These are phyloP conservation scores for Montipora efflorescens DNA, from an alignment of 64 coral and sea anemone species.

Conservation along the genomic window DNA sequence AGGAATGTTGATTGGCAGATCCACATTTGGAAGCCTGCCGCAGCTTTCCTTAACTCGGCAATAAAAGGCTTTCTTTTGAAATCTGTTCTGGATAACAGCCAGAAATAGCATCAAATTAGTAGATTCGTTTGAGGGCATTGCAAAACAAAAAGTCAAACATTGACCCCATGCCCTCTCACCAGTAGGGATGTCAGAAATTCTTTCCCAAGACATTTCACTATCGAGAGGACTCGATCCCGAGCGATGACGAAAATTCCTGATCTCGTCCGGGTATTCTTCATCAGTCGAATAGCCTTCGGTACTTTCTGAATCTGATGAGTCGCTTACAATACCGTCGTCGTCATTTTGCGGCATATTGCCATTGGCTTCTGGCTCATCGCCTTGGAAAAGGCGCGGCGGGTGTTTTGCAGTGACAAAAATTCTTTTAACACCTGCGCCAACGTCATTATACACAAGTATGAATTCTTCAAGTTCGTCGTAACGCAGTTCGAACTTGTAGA, in stretches of 20 bases:
- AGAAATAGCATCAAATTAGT: constrained; percentile 2
- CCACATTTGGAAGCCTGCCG: constrained; percentile 1
- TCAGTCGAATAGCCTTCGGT: constrained; percentile 27
- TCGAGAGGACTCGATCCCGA: no score
- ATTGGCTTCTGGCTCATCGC: neutral
- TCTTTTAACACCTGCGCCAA: neutral
- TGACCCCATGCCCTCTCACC: constrained; percentile 47
- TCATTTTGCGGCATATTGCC: neutral
- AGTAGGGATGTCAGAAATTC: constrained; percentile 38
- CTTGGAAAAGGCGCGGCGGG: constrained; percentile 1
- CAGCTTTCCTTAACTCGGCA: constrained; percentile 1
- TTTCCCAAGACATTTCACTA: constrained; percentile 3
- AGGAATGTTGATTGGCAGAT: constrained; percentile 40
- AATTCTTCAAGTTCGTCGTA: constrained; percentile 80
- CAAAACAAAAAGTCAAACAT: constrained; percentile 71
- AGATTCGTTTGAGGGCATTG: neutral
- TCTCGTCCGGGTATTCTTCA: constrained; percentile 48
- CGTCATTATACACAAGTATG: constrained; percentile 47
- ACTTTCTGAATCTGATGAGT: neutral
- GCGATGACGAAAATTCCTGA: constrained; percentile 27
- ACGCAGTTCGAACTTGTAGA: constrained; percentile 83
- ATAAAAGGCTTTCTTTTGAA: constrained; percentile 39
- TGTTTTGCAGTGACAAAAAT: constrained; percentile 27
- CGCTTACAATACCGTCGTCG: constrained; percentile 8
- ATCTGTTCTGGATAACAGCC: constrained; percentile 12